A percentile compares a stretch with the other conserved stretches of the same genome.
phyloP scores from a whole-genome alignment of 2,113 vertebrate genomes.

The Etheostoma spectabile region DNA sequence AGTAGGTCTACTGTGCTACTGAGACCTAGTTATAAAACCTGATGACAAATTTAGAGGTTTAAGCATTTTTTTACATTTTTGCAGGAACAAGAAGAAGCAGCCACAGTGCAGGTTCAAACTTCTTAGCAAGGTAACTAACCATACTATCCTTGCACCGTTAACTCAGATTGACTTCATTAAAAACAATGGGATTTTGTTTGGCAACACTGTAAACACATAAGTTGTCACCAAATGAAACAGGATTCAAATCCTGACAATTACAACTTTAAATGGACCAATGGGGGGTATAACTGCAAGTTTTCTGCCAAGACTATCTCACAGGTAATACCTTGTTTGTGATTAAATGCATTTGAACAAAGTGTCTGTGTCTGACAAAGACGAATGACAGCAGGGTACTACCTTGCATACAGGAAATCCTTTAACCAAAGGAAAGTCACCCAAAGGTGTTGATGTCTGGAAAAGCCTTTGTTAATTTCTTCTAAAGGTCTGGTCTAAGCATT shows the following conservation, averaged over 20 bases:
- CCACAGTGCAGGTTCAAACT: not conserved
- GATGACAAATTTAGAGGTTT: not conserved
- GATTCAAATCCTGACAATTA: not conserved
- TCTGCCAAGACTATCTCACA: not conserved
- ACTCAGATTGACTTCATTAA: not conserved
- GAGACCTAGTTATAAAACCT: not conserved
- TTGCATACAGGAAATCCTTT: conserved; percentile 62
- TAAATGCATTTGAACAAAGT: not conserved
- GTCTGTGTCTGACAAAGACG: not conserved
- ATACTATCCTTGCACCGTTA: not conserved
- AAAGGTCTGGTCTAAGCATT: conserved; percentile 38
- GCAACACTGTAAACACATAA: not conserved
- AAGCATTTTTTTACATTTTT: not conserved
- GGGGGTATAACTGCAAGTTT: not conserved
- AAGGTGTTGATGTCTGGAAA: conserved; percentile 49
- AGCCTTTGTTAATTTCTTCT: conserved; percentile 40
- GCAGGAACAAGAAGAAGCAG: not conserved
- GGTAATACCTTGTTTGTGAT: not conserved
- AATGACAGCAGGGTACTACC: not conserved
- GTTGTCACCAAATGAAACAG: not conserved
- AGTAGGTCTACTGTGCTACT: not conserved
- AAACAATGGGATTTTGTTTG: not conserved
- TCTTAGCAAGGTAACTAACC: not conserved
- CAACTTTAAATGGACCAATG: not conserved
- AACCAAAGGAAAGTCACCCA: conserved; percentile 9